A percentile compares a stretch with the other conserved stretches of the same genome.
Conservation (phyloP, 2,113 vertebrate species). For the Nothocercus julius region DNA sequence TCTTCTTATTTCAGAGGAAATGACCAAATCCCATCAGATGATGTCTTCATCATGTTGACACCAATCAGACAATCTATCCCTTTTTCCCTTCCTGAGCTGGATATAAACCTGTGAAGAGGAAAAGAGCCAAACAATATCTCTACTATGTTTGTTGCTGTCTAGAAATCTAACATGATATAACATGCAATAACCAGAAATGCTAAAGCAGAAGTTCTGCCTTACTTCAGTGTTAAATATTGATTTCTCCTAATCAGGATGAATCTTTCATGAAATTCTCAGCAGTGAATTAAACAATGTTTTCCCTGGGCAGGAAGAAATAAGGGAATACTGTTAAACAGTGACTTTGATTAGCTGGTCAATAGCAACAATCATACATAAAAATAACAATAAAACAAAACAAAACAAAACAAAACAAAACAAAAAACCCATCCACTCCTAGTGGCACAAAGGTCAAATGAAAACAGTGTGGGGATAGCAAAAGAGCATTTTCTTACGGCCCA, state of each 20-base stretch:
- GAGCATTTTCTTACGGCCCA: background rate
- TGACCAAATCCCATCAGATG: accelerated
- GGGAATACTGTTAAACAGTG: background rate
- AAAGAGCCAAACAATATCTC: background rate
- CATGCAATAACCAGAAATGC: background rate
- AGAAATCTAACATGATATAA: background rate
- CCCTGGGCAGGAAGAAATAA: background rate
- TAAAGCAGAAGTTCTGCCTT: background rate
- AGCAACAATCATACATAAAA: background rate
- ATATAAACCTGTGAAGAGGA: background rate
- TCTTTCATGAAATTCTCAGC: background rate
- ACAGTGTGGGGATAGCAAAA: background rate
- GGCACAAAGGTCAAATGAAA: background rate
- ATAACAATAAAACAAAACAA: background rate
- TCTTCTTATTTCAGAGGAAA: background rate
- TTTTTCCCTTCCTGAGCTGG: background rate
- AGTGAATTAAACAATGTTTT: background rate
- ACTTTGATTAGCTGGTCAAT: slow-evolving; percentile 35
- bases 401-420: background rate
- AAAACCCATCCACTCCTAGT: background rate
- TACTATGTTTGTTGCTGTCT: background rate
- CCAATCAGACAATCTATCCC: background rate
- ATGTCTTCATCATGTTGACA: background rate
- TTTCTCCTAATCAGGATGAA: slow-evolving; percentile 25
- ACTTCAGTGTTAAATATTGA: background rate